Evolutionary conservation across 2,113 vertebrate genomes (phyloP).

Genomic region (Hyaena hyaena): DNA sequence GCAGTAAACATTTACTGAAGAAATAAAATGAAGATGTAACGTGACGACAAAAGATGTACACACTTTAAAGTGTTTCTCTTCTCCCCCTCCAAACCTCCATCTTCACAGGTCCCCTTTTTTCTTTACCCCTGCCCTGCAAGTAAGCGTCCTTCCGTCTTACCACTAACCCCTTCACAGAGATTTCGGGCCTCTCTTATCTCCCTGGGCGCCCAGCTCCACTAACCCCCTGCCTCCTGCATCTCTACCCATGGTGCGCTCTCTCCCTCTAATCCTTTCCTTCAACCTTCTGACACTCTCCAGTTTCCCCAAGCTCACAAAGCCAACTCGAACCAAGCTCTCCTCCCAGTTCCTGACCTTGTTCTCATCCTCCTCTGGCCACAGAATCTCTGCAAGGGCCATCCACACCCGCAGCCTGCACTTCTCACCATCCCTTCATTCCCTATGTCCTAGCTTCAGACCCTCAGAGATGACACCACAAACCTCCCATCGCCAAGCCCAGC

Average conservation of each 20-base stretch:
- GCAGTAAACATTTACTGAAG: neutral
- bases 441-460: neutral
- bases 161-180: neutral
- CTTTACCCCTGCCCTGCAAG: neutral
- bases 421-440: neutral
- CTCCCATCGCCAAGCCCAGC: neutral
- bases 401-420: neutral
- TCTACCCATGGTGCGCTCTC: neutral
- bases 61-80: neutral
- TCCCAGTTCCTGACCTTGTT: neutral
- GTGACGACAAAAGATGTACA: neutral
- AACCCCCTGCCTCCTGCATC: neutral
- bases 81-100: neutral
- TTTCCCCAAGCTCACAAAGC: neutral
- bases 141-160: neutral
- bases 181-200: neutral
- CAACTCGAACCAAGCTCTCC: neutral
- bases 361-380: neutral
- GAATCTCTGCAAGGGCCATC: neutral
- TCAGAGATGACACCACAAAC: neutral
- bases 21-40: constrained; percentile 5
- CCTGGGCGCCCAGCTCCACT: neutral
- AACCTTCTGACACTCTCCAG: neutral
- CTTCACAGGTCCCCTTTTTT: neutral
- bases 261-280: neutral